Conservation (phyloP, 2,113 vertebrate species). For the Actenoides lindsayi region DNA sequence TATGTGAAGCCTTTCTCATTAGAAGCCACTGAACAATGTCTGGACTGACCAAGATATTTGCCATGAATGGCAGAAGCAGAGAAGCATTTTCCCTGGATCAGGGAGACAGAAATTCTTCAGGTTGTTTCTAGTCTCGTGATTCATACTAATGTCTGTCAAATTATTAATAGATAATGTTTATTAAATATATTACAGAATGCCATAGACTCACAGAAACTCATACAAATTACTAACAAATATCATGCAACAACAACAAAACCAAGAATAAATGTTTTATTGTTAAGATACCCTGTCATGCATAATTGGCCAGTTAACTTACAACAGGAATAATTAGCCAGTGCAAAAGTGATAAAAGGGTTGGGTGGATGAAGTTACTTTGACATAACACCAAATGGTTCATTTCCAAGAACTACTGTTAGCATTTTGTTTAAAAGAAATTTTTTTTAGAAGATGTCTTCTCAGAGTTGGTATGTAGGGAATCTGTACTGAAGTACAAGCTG, state of each 20-base stretch:
- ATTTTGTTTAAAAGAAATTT: neutral
- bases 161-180: neutral
- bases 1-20: neutral
- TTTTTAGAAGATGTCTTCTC: neutral
- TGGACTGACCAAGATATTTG: neutral
- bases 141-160: neutral
- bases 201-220: neutral
- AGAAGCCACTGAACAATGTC: neutral
- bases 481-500: neutral
- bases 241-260: neutral
- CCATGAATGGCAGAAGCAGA: neutral
- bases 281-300: neutral
- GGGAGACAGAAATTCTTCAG: neutral
- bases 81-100: neutral
- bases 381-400: neutral
- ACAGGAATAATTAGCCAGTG: neutral
- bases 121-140: neutral
- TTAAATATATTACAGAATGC: neutral
- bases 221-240: neutral
- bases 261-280: constrained; percentile 4
- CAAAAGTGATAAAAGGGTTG: neutral
- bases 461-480: neutral
- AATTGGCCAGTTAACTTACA: constrained; percentile 13
- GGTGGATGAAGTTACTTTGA: neutral
- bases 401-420: neutral